Percentiles rank a stretch among this genome's conserved stretches.
phyloP scores from a whole-genome alignment of 2,113 vertebrate genomes.

The Antechinus flavipes region DNA sequence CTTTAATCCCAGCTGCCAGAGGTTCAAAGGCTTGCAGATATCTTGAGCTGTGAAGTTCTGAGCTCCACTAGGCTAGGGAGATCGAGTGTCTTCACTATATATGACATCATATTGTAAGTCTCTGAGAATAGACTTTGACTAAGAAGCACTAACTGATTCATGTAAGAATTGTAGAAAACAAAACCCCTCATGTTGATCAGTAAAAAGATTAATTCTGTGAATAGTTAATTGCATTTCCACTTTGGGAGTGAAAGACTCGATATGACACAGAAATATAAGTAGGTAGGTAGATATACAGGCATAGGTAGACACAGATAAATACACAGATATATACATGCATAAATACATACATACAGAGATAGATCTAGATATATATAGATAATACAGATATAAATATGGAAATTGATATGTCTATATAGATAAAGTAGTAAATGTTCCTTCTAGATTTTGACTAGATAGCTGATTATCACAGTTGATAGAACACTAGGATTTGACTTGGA shows the following conservation, averaged over 20 bases:
- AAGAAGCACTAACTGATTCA: neutral
- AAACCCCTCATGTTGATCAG: neutral
- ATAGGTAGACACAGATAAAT: too few relatives aligned
- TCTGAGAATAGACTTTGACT: neutral
- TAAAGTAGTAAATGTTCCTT: neutral
- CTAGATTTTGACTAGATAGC: too few relatives aligned
- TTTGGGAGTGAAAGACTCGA: neutral
- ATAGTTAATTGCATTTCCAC: neutral
- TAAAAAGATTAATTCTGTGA: neutral
- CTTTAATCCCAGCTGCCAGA: neutral
- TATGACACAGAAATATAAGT: neutral
- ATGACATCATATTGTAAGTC: neutral
- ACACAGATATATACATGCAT: too few relatives aligned
- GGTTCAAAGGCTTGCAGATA: neutral
- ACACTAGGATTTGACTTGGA: too few relatives aligned
- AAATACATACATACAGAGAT: neutral
- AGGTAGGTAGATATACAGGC: neutral
- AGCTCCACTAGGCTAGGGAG: neutral
- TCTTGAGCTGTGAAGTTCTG: neutral
- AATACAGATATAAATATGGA: neutral
- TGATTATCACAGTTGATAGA: too few relatives aligned
- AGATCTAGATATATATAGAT: neutral
- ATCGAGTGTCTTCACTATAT: neutral
- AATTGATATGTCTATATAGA: neutral
- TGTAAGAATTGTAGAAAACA: neutral